phyloP scores from a whole-genome alignment of 1,140 invertebrate genomes.

The Charaxes varanes region DNA sequence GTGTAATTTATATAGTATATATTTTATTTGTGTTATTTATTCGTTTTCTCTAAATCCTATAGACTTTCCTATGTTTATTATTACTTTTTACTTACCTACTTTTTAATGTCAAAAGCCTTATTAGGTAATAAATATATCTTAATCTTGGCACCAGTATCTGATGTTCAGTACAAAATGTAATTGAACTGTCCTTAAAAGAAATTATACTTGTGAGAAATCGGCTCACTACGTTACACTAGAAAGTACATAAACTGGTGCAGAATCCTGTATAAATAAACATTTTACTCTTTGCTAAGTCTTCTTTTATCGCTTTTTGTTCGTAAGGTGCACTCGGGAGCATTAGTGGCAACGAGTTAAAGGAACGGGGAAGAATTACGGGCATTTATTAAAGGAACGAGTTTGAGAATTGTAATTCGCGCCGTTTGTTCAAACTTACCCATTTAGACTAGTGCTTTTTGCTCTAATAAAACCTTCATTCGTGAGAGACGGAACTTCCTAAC shows the following conservation, averaged over 20 bases:
- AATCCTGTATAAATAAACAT: not conserved
- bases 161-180: no score
- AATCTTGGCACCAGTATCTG: no score
- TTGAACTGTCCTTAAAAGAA: no score
- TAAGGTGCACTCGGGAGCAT: slow-evolving; percentile 22
- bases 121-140: no score
- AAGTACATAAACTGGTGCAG: not conserved
- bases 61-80: no score
- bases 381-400: slow-evolving; percentile 17
- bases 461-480: not conserved
- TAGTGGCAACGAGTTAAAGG: slow-evolving; percentile 18
- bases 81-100: no score
- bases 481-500: not conserved
- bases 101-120: no score
- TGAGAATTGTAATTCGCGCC: slow-evolving; percentile 8
- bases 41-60: no score
- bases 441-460: not conserved
- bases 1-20: no score
- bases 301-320: slow-evolving; percentile 4
- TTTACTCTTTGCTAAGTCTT: not conserved
- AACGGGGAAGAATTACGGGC: slow-evolving; percentile 20
- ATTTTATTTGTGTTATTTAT: no score
- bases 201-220: no score
- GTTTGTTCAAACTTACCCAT: slow-evolving; percentile 11
- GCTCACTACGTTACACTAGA: not conserved